These are phyloP conservation scores for Semaprochilodus insignis DNA, from an alignment of 2,797 vertebrate genomes.

Conservation along the genomic window DNA sequence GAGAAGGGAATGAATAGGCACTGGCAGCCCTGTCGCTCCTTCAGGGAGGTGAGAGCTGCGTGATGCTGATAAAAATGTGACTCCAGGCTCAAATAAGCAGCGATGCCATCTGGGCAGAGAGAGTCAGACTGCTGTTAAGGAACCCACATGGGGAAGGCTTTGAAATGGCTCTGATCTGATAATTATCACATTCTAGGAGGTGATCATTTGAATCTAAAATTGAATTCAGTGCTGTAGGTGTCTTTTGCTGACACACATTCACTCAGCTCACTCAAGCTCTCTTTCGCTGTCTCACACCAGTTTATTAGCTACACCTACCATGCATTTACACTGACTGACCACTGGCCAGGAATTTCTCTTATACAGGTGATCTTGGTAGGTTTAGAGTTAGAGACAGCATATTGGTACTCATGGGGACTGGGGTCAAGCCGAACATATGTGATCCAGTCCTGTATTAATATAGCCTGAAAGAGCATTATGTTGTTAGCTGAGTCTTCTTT, in stretches of 20 bases:
- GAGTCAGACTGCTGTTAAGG: conserved; percentile 14
- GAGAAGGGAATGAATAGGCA: not conserved
- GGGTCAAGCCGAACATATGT: no score
- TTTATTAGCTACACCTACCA: not conserved
- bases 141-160: not conserved
- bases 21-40: not conserved
- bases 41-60: conserved; percentile 18
- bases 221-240: conserved; percentile 1
- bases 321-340: no score
- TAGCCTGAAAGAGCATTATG: no score
- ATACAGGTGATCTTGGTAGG: no score
- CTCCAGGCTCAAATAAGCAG: conserved; percentile 27
- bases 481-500: no score
- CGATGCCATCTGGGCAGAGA: conserved; percentile 25
- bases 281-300: not conserved
- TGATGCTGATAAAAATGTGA: conserved; percentile 42
- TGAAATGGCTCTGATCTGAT: conserved; percentile 36
- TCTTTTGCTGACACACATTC: not conserved
- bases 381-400: no score
- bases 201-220: conserved; percentile 14
- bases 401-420: no score
- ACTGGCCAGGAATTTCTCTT: not conserved
- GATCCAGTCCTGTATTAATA: no score
- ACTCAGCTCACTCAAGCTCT: not conserved
- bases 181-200: conserved; percentile 25